Evolutionary conservation across 1,140 invertebrate species (phyloP), one percentile per base, ranked within the genome.

Genomic region (Lepidotrigona ventralis): DNA sequence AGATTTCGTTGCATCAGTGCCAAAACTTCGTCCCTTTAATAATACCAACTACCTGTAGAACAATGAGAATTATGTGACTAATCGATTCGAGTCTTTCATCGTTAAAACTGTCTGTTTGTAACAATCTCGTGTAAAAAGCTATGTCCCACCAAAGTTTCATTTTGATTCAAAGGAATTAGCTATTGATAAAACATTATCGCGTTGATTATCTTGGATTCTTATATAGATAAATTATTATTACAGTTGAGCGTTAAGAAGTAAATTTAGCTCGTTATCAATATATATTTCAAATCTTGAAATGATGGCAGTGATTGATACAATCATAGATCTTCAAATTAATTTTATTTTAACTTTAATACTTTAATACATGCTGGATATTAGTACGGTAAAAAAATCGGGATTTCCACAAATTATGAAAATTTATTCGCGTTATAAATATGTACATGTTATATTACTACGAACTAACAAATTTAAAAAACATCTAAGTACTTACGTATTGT

Each of bases 21-120:
- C 81, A 83, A 83, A 78, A 69, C 54, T 78, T 83, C 63, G 75
- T 54, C 81, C 63, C 81, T 78, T 83, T 83, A 83, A 78, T 83
- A 70, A 78, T 75, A 78, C 66, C 75, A 29, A 19, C 75, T 78
- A 83, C 74, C 81, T 83, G 81, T 83, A 23, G 81, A 70, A 29
- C 51, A 58, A 46, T 6, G 54, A 60, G 64, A 70, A 78, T 70
- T 54, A 29, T 69, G 23, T 17, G 72, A 2, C 63, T 29, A 39
- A 76, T 68, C n/a, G 68, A 66, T 68, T 68, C 14, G 51, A 15
- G 21, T 68, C 8, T 6, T 26, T 68, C 46, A 56, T 54, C 9
- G 14, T 21, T 12, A 17, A 23, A 54, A 23, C 23, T 46, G n/a
- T 63, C n/a, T n/a, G n/a, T 56, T 11, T 0, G 29, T 51, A 29